phyloP scores from a whole-genome alignment of 2,797 vertebrate genomes.

The Moxostoma hubbsi region DNA sequence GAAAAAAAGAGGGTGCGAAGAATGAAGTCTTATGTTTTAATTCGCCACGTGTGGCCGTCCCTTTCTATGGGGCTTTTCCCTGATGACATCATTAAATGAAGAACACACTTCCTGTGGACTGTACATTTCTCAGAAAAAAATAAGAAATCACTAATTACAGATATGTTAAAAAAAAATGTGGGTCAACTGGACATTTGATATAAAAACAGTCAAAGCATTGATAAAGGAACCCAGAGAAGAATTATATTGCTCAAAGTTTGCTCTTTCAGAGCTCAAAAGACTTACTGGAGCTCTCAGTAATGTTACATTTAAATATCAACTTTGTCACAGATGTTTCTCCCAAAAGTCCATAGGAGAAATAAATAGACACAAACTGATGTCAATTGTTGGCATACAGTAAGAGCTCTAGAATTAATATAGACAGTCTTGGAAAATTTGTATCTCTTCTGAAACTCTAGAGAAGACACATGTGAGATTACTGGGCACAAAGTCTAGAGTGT shows the following conservation, averaged over 20 bases:
- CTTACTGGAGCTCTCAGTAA: neutral
- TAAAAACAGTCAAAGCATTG: neutral
- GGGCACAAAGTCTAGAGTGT: too few relatives aligned
- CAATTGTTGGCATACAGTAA: neutral
- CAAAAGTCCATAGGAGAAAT: neutral
- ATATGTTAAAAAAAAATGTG: neutral
- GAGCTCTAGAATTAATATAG: neutral
- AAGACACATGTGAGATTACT: neutral
- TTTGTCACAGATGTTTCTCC: neutral
- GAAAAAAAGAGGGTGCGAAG: constrained; percentile 62
- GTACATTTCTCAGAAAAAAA: constrained; percentile 1
- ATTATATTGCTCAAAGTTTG: neutral
- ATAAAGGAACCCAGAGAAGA: neutral
- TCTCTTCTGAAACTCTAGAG: too few relatives aligned
- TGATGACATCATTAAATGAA: constrained; percentile 59
- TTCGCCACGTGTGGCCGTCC: constrained; percentile 58
- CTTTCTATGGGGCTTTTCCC: constrained; percentile 51
- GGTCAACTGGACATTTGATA: neutral
- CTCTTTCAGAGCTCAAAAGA: neutral
- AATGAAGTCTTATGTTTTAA: constrained; percentile 67
- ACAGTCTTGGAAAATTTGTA: too few relatives aligned
- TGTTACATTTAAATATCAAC: neutral
- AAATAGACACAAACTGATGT: neutral
- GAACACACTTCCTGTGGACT: constrained; percentile 58
- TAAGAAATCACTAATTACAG: neutral